Evolutionary conservation across 2,888 invertebrate genomes (phyloP).

Genomic region (Caenorhabditis macrosperma): DNA sequence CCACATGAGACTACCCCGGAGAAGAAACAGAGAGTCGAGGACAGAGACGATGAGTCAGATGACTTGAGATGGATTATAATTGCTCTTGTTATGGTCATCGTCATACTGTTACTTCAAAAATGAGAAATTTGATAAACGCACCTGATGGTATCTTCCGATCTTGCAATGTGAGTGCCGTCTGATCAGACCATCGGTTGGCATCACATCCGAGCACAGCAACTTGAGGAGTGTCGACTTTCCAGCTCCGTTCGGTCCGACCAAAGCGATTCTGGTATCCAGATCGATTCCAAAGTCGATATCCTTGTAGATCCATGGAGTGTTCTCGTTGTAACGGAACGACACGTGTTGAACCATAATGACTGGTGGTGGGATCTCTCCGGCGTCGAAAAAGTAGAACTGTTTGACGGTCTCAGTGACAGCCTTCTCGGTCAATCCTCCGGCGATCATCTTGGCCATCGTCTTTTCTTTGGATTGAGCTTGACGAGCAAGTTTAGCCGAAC

Average conservation of each 20-base stretch:
- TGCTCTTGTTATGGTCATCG: constrained; percentile 31
- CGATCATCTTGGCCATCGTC: constrained; percentile 98
- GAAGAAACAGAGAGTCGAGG: constrained; percentile 15
- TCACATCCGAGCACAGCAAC: constrained; percentile 93
- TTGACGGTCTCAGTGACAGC: constrained; percentile 90
- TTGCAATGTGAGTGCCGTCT: constrained; percentile 97
- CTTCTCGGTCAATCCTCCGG: constrained; percentile 95
- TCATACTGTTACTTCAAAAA: constrained; percentile 38
- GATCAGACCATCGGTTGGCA: constrained; percentile 96
- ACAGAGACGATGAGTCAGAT: constrained; percentile 15
- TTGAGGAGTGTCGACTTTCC: constrained; percentile 98
- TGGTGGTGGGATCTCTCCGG: constrained; percentile 97
- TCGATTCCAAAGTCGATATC: constrained; percentile 99
- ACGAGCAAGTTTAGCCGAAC: constrained; percentile 96
- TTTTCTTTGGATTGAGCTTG: constrained; percentile 99
- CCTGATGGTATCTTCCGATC: constrained; percentile 97
- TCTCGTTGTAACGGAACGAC: constrained; percentile 89
- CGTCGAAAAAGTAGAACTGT: constrained; percentile 95
- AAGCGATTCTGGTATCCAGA: constrained; percentile 93
- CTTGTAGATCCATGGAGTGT: constrained; percentile 91
- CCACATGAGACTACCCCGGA: constrained; percentile 21
- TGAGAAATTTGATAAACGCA: constrained; percentile 62
- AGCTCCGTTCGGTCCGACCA: constrained; percentile 97
- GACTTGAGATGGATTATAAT: constrained; percentile 52
- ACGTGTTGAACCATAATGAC: constrained; percentile 99